Percentiles rank a stretch among this genome's conserved stretches.
These are phyloP conservation scores for Cyclina sinensis DNA, from an alignment of 1,140 invertebrate genomes.

Conservation along the genomic window DNA sequence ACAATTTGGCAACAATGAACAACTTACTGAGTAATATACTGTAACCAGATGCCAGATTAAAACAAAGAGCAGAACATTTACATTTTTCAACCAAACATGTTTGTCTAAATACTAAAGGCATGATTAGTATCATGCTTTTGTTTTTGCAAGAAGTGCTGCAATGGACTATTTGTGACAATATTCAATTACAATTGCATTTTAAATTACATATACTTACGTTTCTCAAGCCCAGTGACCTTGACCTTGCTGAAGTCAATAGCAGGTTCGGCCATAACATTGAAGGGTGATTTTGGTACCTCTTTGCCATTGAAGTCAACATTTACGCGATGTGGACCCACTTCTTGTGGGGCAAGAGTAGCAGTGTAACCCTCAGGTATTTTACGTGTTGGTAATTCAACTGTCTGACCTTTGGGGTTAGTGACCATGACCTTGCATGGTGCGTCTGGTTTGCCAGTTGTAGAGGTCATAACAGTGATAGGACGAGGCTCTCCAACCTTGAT, in stretches of 20 bases:
- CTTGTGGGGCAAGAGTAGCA: conserved; percentile 90
- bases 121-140: too few species aligned
- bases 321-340: conserved; percentile 86
- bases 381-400: conserved; percentile 88
- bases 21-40: too few species aligned
- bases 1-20: too few species aligned
- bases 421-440: conserved; percentile 89
- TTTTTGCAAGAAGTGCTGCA: too few species aligned
- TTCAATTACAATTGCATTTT: too few species aligned
- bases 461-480: conserved; percentile 94
- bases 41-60: too few species aligned
- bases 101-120: too few species aligned
- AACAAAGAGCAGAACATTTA: too few species aligned
- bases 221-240: conserved; percentile 79
- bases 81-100: too few species aligned
- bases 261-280: conserved; percentile 93
- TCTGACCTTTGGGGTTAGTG: conserved; percentile 84
- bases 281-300: conserved; percentile 95
- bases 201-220: conserved; percentile 44
- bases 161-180: too few species aligned
- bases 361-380: conserved; percentile 88
- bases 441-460: conserved; percentile 89
- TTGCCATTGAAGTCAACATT: conserved; percentile 65
- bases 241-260: conserved; percentile 88
- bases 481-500: conserved; percentile 88